Evolutionary conservation across 2,888 invertebrate genomes (phyloP).

Genomic region (Eucera pruinosa): DNA sequence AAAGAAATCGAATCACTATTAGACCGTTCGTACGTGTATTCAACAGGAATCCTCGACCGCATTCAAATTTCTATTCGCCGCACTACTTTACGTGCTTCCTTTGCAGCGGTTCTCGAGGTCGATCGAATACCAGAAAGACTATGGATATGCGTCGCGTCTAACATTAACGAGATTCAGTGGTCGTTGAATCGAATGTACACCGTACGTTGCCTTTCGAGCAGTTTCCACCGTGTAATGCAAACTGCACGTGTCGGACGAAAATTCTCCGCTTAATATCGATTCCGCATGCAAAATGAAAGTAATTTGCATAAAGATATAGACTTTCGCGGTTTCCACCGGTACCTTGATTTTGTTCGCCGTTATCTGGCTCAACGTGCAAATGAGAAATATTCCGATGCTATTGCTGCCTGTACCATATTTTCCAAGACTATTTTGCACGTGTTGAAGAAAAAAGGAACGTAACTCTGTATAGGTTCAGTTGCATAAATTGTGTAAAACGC

Average conservation of each 20-base stretch:
- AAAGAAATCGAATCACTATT: neutral
- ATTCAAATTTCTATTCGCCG: slow-evolving; percentile 2
- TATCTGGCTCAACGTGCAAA: slow-evolving; percentile 38
- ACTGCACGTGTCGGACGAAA: slow-evolving; percentile 45
- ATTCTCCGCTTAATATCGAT: slow-evolving; percentile 63
- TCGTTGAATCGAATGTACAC: slow-evolving; percentile 26
- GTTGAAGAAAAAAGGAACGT: too few species aligned
- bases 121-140: slow-evolving; percentile 17
- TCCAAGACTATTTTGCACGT: neutral
- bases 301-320: slow-evolving; percentile 66
- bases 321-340: slow-evolving; percentile 15
- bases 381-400: slow-evolving; percentile 44
- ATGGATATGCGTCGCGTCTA: slow-evolving; percentile 22
- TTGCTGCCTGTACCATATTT: neutral
- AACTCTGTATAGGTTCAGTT: too few species aligned
- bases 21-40: neutral
- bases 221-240: slow-evolving; percentile 14
- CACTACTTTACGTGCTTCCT: slow-evolving; percentile 8
- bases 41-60: neutral
- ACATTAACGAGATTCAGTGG: slow-evolving; percentile 35
- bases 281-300: slow-evolving; percentile 64
- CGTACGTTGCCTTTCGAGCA: neutral
- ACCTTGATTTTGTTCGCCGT: slow-evolving; percentile 51
- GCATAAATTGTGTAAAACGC: too few species aligned
- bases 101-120: neutral